These are phyloP conservation scores for Drosophila asahinai DNA, from an alignment of 1,140 invertebrate genomes.

Conservation along the genomic window DNA sequence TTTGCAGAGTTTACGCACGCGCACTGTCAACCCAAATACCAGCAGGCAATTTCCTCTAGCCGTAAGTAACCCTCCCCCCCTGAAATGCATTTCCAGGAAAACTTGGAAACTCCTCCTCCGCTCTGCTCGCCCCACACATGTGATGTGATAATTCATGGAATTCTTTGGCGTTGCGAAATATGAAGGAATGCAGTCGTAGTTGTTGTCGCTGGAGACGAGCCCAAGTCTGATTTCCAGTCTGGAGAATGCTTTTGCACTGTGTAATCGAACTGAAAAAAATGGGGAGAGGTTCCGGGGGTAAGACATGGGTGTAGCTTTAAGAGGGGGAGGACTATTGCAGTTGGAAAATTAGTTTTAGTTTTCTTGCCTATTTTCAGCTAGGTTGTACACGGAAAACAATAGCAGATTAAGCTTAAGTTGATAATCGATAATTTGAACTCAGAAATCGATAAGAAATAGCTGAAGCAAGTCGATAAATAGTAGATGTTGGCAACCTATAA, in stretches of 20 bases:
- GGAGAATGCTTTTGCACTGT: slow-evolving; percentile 29
- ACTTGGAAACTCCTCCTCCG: background rate
- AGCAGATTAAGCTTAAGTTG: too few species aligned
- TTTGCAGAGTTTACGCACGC: slow-evolving; percentile 66
- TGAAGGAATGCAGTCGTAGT: slow-evolving; percentile 67
- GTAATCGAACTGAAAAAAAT: slow-evolving; percentile 59
- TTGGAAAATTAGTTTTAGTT: too few species aligned
- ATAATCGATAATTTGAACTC: background rate
- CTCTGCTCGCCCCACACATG: background rate
- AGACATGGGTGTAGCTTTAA: background rate
- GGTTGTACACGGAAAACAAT: background rate
- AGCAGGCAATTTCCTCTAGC: slow-evolving; percentile 24
- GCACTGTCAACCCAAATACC: slow-evolving; percentile 69
- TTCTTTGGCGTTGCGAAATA: slow-evolving; percentile 75
- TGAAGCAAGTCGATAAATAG: too few species aligned
- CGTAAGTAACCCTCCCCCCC: background rate
- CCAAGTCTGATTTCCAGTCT: slow-evolving; percentile 44
- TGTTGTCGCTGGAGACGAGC: slow-evolving; percentile 47
- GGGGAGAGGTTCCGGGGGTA: background rate
- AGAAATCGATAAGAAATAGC: background rate
- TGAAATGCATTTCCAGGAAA: slow-evolving; percentile 57
- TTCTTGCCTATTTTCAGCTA: too few species aligned
- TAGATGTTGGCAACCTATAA: background rate
- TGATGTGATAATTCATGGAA: slow-evolving; percentile 59
- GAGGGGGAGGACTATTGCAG: too few species aligned